Conservation (phyloP, 2,888 invertebrate species). For the Chrysolina americana region DNA sequence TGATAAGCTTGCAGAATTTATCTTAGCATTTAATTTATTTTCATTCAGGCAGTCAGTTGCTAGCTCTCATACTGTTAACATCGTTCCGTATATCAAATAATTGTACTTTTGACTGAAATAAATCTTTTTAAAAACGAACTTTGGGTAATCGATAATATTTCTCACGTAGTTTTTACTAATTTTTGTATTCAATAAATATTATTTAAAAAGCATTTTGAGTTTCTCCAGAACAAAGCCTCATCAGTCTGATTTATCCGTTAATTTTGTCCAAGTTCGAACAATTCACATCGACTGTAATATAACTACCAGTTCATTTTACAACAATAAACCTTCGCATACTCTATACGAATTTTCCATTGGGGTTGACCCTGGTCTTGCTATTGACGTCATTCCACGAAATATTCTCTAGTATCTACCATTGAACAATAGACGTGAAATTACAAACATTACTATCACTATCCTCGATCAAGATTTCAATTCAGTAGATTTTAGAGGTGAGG, state of each 20-base stretch:
- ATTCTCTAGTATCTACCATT: neutral
- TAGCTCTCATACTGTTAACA: too few species aligned
- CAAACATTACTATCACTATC: neutral
- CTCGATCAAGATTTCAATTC: conserved; percentile 3
- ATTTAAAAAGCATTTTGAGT: too few species aligned
- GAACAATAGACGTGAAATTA: neutral
- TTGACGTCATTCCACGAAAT: neutral
- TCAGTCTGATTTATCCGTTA: neutral
- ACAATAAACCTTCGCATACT: neutral
- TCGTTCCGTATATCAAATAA: too few species aligned
- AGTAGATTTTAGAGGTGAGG: neutral
- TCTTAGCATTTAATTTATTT: too few species aligned
- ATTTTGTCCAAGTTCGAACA: neutral
- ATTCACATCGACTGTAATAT: neutral
- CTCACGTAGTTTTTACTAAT: too few species aligned
- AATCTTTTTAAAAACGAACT: too few species aligned
- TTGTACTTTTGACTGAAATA: too few species aligned
- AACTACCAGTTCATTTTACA: neutral
- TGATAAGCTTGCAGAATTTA: too few species aligned
- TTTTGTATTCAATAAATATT: too few species aligned
- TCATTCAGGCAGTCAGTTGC: too few species aligned
- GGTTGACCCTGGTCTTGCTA: neutral
- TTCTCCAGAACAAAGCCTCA: neutral
- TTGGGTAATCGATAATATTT: too few species aligned
- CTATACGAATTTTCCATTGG: neutral